These are phyloP conservation scores for Sinocyclocheilus anophthalmus DNA, from an alignment of 2,113 vertebrate species.

Conservation along the genomic window DNA sequence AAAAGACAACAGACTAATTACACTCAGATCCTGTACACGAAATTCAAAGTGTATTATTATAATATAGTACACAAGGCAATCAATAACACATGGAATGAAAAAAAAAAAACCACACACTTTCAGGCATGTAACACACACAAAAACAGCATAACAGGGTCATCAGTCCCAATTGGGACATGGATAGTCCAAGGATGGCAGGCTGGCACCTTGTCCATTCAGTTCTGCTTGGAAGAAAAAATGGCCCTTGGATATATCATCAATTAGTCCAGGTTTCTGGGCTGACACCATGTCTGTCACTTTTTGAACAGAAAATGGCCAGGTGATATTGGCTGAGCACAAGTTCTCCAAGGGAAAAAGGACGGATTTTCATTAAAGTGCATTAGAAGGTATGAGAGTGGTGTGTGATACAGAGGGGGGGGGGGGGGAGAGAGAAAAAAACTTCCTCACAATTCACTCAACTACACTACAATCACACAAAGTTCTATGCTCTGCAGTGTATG, in stretches of 20 bases:
- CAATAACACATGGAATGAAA: background rate
- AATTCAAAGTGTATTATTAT: constrained; percentile 12
- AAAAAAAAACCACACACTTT: background rate
- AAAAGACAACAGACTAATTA: background rate
- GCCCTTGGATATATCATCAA: constrained; percentile 40
- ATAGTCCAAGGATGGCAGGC: background rate
- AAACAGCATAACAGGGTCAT: background rate
- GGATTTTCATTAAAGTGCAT: constrained; percentile 74
- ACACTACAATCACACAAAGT: constrained; percentile 46
- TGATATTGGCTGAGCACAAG: constrained; percentile 34
- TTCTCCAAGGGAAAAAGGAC: constrained; percentile 16
- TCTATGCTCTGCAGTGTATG: constrained; percentile 29
- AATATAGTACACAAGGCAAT: background rate
- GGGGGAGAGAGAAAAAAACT: background rate
- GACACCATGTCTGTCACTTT: constrained; percentile 46
- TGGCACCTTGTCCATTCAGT: background rate
- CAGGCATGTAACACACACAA: constrained; percentile 17
- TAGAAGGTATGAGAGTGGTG: constrained; percentile 59
- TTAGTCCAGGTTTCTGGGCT: constrained; percentile 39
- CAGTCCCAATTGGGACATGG: background rate
- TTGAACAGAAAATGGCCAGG: constrained; percentile 37
- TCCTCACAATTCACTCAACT: constrained; percentile 44
- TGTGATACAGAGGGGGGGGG: background rate
- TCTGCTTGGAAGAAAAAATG: background rate
- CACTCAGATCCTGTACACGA: background rate